A percentile compares a stretch with the other conserved stretches of the same genome.
phyloP scores from a whole-genome alignment of 1,140 invertebrate genomes.

The Apis dorsata region DNA sequence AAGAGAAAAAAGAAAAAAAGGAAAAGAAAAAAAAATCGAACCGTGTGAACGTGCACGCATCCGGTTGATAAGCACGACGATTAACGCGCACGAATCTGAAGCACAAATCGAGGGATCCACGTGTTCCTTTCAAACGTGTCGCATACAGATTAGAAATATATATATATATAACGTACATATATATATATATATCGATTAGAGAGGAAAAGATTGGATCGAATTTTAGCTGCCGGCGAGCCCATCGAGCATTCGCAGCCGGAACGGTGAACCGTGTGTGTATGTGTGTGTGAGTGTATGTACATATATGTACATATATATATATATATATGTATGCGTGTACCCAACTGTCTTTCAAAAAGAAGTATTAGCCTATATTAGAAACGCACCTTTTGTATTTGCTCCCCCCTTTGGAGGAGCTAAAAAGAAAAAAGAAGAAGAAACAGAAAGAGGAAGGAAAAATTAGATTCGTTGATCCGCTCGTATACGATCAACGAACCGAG shows the following conservation, averaged over 20 bases:
- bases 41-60: constrained; percentile 35
- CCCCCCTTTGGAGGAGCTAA: not conserved
- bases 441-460: no score
- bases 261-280: not conserved
- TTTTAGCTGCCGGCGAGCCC: not conserved
- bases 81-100: constrained; percentile 24
- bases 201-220: not conserved
- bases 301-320: not conserved
- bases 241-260: no score
- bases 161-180: not conserved
- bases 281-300: not conserved
- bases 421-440: not conserved
- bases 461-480: not conserved
- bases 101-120: constrained; percentile 26
- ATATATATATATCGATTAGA: not conserved
- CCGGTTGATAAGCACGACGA: constrained; percentile 38
- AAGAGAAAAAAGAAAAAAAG: not conserved
- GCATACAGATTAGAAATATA: not conserved
- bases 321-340: constrained; percentile 15
- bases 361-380: constrained; percentile 33
- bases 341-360: constrained; percentile 63
- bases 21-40: not conserved
- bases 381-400: constrained; percentile 31
- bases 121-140: constrained; percentile 22
- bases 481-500: not conserved